These are phyloP conservation scores for Amphiduros pacificus DNA, from an alignment of 2,888 invertebrate genomes.

Conservation along the genomic window DNA sequence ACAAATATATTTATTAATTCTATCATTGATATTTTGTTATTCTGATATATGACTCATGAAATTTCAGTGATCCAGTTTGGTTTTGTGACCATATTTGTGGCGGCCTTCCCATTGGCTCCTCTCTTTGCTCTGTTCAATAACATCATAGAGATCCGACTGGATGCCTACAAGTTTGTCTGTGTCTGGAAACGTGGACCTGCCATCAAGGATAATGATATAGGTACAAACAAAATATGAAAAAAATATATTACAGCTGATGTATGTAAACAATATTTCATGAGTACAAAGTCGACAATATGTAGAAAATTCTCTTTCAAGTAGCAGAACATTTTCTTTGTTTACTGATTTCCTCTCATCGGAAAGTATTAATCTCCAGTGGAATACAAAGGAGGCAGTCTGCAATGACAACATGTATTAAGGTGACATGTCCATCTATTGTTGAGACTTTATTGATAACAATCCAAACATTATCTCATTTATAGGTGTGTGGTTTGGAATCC, in stretches of 20 bases:
- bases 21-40: too few relatives aligned
- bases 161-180: conserved; percentile 87
- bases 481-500: conserved; percentile 85
- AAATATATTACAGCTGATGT: background rate
- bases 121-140: conserved; percentile 95
- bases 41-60: too few relatives aligned
- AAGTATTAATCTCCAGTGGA: background rate
- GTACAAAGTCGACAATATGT: background rate
- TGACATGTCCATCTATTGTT: background rate
- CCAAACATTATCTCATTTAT: conserved; percentile 13
- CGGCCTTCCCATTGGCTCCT: conserved; percentile 95
- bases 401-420: background rate
- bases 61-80: conserved; percentile 86
- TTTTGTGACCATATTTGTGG: conserved; percentile 95
- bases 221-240: conserved; percentile 76
- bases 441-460: background rate
- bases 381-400: background rate
- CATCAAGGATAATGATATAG: conserved; percentile 86
- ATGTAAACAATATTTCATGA: background rate
- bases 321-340: background rate
- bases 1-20: too few relatives aligned
- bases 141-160: conserved; percentile 90
- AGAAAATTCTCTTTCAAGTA: background rate
- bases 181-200: conserved; percentile 86
- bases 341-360: background rate